These are phyloP conservation scores for Pogonocichla stellata DNA, from an alignment of 2,113 vertebrate species.

Conservation along the genomic window DNA sequence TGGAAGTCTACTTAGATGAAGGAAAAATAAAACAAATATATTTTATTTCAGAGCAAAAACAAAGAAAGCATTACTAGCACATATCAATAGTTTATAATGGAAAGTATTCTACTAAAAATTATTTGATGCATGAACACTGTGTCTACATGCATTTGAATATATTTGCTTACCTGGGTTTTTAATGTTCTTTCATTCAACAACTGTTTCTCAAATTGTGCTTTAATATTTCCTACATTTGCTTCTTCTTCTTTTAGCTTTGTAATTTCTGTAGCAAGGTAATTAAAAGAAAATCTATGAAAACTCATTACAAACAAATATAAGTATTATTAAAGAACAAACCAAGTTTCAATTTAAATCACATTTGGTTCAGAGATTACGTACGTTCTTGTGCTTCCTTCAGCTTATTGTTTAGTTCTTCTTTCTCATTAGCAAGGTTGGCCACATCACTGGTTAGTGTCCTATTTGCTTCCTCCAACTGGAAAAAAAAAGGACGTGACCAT, in stretches of 20 bases:
- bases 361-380: conserved; percentile 62
- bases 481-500: neutral
- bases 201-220: conserved; percentile 90
- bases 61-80: neutral
- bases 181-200: conserved; percentile 91
- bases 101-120: neutral
- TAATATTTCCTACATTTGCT: conserved; percentile 82
- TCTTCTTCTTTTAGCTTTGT: conserved; percentile 86
- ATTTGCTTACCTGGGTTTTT: conserved; percentile 87
- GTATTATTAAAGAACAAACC: neutral
- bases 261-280: conserved; percentile 75
- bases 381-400: conserved; percentile 88
- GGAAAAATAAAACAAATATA: accelerated
- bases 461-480: conserved; percentile 95
- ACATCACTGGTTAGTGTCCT: conserved; percentile 94
- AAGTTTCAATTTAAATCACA: neutral
- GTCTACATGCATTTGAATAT: neutral
- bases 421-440: conserved; percentile 95
- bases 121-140: neutral
- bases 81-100: neutral
- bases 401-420: conserved; percentile 97
- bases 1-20: neutral
- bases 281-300: neutral
- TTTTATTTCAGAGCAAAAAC: neutral
- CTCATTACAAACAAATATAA: neutral